phyloP scores from a whole-genome alignment of 2,888 invertebrate genomes.

The Seladonia tumulorum region DNA sequence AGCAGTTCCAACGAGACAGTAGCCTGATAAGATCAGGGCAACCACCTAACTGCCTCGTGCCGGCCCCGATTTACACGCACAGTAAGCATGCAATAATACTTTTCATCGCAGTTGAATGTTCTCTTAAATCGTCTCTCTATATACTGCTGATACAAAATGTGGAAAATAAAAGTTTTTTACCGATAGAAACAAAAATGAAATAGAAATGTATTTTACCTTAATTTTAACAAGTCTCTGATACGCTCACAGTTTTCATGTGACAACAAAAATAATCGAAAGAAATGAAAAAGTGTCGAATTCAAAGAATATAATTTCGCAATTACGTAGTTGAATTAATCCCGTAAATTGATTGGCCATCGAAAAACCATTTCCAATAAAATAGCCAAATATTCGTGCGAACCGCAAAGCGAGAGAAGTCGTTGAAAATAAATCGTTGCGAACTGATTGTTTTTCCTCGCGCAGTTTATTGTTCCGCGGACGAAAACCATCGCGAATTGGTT shows the following conservation, averaged over 20 bases:
- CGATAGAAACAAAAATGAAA: too few relatives aligned
- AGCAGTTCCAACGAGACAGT: background rate
- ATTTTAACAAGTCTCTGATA: too few relatives aligned
- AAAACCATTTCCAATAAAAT: background rate
- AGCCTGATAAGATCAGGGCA: conserved; percentile 8
- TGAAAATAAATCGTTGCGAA: conserved; percentile 15
- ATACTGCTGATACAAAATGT: too few relatives aligned
- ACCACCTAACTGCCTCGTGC: background rate
- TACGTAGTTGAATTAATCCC: background rate
- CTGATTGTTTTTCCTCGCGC: conserved; percentile 1
- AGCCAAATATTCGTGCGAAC: background rate
- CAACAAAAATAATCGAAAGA: too few relatives aligned
- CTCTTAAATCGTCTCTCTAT: background rate
- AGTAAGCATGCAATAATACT: background rate
- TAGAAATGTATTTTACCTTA: too few relatives aligned
- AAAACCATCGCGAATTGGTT: conserved; percentile 25
- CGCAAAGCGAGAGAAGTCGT: background rate
- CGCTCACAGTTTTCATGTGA: too few relatives aligned
- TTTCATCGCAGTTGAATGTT: background rate
- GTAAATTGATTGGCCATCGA: background rate
- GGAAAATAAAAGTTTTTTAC: too few relatives aligned
- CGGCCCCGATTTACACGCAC: background rate
- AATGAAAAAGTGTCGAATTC: too few relatives aligned
- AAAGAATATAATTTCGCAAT: background rate
- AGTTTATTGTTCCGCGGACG: background rate